These are phyloP conservation scores for Falcunculus frontatus DNA, from an alignment of 2,113 vertebrate species.

Conservation along the genomic window DNA sequence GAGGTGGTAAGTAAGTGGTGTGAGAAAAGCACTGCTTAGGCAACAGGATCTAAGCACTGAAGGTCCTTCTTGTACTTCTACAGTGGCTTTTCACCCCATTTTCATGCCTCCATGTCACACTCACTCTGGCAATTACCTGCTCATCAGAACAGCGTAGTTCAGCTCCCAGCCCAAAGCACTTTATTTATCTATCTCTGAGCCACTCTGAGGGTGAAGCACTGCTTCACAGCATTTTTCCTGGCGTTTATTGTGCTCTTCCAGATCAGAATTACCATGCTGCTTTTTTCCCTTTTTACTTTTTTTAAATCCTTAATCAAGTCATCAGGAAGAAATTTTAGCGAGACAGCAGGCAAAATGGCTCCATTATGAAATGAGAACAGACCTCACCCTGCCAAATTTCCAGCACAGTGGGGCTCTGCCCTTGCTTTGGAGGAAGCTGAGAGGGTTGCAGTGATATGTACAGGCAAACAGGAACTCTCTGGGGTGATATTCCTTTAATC, in stretches of 20 bases:
- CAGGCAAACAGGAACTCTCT: not conserved
- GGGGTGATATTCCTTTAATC: not conserved
- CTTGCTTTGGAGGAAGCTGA: not conserved
- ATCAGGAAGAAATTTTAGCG: not conserved
- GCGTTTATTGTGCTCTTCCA: not conserved
- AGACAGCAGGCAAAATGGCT: not conserved
- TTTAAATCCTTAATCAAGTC: not conserved
- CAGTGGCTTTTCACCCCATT: not conserved
- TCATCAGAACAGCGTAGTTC: not conserved
- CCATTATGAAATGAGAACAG: not conserved
- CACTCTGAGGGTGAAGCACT: not conserved
- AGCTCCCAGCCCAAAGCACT: not conserved
- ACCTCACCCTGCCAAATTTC: not conserved
- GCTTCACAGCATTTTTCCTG: not conserved
- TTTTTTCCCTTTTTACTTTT: not conserved
- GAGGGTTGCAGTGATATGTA: not conserved
- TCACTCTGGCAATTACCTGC: not conserved
- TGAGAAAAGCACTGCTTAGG: not conserved
- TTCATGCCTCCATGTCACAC: not conserved
- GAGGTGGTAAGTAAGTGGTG: not conserved
- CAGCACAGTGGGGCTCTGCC: not conserved
- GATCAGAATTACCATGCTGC: not conserved
- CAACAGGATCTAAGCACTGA: not conserved
- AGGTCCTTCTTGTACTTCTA: not conserved
- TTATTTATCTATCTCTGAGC: not conserved